Conservation (phyloP, 2,888 invertebrate species). For the Pristionchus arcanus region DNA sequence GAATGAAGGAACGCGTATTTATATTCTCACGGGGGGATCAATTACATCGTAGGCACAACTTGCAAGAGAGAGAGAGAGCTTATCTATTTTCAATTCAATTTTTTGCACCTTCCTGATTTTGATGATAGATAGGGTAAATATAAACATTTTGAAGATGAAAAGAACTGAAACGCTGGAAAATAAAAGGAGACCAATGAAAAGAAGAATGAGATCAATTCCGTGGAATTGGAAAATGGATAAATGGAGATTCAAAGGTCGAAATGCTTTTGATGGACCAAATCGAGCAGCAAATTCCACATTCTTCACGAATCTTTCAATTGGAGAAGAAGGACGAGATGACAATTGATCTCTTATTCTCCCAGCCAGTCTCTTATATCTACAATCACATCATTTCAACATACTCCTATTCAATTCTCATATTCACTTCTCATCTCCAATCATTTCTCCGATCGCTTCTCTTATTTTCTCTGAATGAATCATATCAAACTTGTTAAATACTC, state of each 20-base stretch:
- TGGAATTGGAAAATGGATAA: neutral
- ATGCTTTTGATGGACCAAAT: constrained; percentile 26
- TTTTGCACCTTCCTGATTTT: neutral
- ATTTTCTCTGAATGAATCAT: neutral
- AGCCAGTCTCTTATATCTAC: neutral
- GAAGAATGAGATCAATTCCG: constrained; percentile 3
- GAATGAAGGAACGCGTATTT: neutral
- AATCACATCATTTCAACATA: neutral
- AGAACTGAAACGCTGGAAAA: no score
- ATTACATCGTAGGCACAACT: neutral
- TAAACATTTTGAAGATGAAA: no score
- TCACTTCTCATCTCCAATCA: neutral
- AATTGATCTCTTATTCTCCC: neutral
- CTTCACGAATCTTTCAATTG: neutral
- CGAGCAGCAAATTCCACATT: constrained; percentile 15
- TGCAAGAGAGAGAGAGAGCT: no score
- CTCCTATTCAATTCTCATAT: neutral
- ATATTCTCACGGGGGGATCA: neutral
- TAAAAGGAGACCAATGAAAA: neutral
- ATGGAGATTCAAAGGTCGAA: constrained; percentile 3
- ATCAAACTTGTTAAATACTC: constrained; percentile 37
- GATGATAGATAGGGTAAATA: neutral
- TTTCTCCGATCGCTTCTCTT: neutral
- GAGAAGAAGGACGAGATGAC: neutral
- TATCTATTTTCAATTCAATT: neutral